Conservation (phyloP, 1,140 invertebrate genomes). For the Cepaea nemoralis region DNA sequence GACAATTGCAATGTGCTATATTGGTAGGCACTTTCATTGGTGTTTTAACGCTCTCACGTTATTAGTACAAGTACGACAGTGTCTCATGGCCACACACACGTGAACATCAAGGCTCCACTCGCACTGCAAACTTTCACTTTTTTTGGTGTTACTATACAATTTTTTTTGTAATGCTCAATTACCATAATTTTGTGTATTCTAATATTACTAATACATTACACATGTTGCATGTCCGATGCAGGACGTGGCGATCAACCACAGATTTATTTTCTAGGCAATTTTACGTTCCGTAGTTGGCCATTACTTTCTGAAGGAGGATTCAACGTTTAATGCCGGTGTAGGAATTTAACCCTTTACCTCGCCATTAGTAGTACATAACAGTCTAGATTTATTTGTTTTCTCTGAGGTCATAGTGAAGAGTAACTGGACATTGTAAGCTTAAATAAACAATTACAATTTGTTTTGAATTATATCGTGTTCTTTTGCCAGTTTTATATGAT, state of each 20-base stretch:
- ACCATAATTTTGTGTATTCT: background rate
- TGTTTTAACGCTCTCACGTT: background rate
- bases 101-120: background rate
- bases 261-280: too few species aligned
- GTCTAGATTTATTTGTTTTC: too few species aligned
- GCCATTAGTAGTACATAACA: too few species aligned
- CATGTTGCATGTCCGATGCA: too few species aligned
- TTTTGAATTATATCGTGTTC: too few species aligned
- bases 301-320: too few species aligned
- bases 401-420: too few species aligned
- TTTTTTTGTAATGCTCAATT: background rate
- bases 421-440: too few species aligned
- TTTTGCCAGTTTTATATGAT: too few species aligned
- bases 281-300: background rate
- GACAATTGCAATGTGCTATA: background rate
- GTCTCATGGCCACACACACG: background rate
- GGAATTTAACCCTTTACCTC: too few species aligned
- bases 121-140: background rate
- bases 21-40: background rate
- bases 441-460: too few species aligned
- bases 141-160: background rate
- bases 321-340: background rate
- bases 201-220: background rate
- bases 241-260: too few species aligned
- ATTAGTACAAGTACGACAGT: background rate